Base-by-base conservation (phyloP, 1,140 invertebrate species). In the Laupala kohalensis region DNA sequence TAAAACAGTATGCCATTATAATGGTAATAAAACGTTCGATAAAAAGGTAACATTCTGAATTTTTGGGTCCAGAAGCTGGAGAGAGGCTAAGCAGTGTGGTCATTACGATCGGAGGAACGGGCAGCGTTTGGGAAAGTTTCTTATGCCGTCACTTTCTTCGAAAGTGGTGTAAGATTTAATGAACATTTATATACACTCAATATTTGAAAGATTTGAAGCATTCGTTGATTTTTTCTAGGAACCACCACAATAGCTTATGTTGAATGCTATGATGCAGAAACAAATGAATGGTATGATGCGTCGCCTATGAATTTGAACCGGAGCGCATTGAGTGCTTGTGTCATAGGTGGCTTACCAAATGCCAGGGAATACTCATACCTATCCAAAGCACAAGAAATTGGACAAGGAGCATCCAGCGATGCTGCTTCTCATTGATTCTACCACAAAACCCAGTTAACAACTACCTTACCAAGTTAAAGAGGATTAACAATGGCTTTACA, bases 251-350 rank as follows among this genome's bases (percentile, higher is more conserved):
- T 88, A 25, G 82, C 86, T 6, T 85, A 86, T 76, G 89, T 90
- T 63, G 90, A 92, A 75, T 90, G 87, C 76, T 92, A 90, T 77
- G 88, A 90, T 74, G 82, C 83, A 0, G 85, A 86, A 67, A 83
- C 82, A 3, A 83, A 89, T 76, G 86, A 90, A 76, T 92, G 90
- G 90, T 69, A 83, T 74, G 85, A 88, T 72, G 85, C 85, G 0
- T 82, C 87, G 0, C 83, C 85, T 0, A 89, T 92, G 87, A 90
- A 89, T 77, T 78, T 90, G 4, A 90, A 88, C 73, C 80, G 88
- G 6, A 89, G 87, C 23, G 88, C 88, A 0, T 77, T 89, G 25
- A 86, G 84, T 75, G 88, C 87, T 4, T 89, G 87, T 75, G 86
- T 89, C 0, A 73, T 89, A 0, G 78, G 79, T 26, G 85, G 84